Conservation (phyloP, 2,888 invertebrate genomes). For the Marasmarcha lunaedactyla region DNA sequence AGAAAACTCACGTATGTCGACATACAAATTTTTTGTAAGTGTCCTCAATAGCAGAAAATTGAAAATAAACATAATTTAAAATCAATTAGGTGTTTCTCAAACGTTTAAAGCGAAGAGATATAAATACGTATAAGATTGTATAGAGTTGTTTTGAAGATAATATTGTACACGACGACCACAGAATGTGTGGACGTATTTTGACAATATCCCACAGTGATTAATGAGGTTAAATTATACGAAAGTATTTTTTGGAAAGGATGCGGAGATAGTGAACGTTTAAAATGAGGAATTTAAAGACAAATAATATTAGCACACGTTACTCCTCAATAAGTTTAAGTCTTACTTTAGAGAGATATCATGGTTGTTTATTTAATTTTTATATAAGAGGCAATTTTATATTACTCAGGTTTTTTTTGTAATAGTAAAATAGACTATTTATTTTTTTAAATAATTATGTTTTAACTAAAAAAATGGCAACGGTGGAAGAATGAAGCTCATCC, state of each 20-base stretch:
- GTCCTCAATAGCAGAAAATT: constrained; percentile 25
- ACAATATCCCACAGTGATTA: constrained; percentile 54
- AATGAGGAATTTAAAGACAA: not conserved
- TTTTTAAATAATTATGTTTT: no score
- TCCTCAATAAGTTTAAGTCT: no score
- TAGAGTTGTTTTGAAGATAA: not conserved
- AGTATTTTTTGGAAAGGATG: not conserved
- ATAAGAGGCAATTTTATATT: no score
- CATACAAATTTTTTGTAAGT: no score
- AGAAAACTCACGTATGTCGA: no score
- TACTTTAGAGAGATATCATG: no score
- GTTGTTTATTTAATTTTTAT: no score
- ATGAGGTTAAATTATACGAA: constrained; percentile 24
- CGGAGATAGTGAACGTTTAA: not conserved
- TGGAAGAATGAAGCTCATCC: no score
- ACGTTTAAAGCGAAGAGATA: constrained; percentile 16
- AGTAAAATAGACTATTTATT: no score
- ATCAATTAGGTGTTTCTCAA: constrained; percentile 33
- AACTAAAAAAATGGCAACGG: no score
- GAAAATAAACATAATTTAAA: constrained; percentile 29
- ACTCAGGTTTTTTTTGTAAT: no score
- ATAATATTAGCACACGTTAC: no score
- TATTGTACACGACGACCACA: constrained; percentile 36
- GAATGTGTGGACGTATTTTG: constrained; percentile 49
- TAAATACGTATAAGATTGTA: constrained; percentile 6